A percentile compares a stretch with the other conserved stretches of the same genome.
These are phyloP conservation scores for Dipodomys spectabilis DNA, from an alignment of 2,113 vertebrate species.

Conservation along the genomic window DNA sequence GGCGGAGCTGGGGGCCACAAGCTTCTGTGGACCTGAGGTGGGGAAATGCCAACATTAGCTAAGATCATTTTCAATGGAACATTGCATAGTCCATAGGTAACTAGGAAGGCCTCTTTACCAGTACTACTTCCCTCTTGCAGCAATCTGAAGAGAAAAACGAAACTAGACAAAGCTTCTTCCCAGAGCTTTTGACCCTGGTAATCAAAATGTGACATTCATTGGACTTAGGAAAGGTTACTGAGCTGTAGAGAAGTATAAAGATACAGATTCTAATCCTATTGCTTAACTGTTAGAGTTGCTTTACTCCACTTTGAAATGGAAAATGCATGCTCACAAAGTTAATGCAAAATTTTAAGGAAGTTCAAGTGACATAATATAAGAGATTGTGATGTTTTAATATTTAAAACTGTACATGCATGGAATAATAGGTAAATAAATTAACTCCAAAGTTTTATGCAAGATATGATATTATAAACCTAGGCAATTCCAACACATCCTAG, in stretches of 20 bases:
- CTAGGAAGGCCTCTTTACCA: background rate
- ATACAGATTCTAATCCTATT: background rate
- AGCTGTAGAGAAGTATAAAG: background rate
- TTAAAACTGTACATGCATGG: background rate
- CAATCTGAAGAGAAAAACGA: background rate
- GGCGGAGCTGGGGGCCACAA: too few relatives aligned
- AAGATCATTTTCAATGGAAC: slow-evolving; percentile 16
- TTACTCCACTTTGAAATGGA: slow-evolving; percentile 3
- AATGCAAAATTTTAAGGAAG: slow-evolving; percentile 48
- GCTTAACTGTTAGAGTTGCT: background rate
- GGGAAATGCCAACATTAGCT: background rate
- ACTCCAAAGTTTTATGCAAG: background rate
- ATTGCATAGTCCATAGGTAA: background rate
- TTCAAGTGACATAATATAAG: slow-evolving; percentile 11
- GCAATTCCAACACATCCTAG: background rate
- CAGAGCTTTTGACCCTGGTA: background rate
- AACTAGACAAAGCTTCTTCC: background rate
- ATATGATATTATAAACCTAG: background rate
- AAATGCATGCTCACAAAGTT: background rate
- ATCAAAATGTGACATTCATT: background rate
- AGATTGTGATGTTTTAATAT: background rate
- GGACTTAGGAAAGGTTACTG: background rate
- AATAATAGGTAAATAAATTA: background rate
- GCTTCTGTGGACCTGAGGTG: too few relatives aligned
- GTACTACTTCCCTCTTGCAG: background rate